Evolutionary conservation across 2,113 vertebrate species (phyloP).

Genomic region (Fulmarus glacialis): DNA sequence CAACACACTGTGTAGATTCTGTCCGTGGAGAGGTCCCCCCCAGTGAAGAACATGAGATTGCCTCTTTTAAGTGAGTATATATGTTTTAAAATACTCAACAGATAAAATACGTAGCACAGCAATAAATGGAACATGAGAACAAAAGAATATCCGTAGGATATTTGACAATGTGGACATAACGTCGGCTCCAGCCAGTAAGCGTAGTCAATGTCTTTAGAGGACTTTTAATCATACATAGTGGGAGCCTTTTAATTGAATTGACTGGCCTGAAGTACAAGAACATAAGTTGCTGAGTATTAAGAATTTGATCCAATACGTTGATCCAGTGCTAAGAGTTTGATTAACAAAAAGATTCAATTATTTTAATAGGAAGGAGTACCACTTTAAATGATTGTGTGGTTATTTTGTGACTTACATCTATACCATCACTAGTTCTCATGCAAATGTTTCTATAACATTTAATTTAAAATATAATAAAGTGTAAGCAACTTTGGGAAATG

Average conservation of each 20-base stretch:
- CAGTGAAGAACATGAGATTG: not conserved
- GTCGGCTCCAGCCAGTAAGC: not conserved
- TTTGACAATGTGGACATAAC: not conserved
- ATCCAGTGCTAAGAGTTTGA: not conserved
- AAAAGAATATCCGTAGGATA: not conserved
- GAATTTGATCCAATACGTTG: not conserved
- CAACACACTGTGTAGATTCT: not conserved
- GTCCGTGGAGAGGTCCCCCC: accelerated
- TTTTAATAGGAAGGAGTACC: not conserved
- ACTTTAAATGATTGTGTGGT: not conserved
- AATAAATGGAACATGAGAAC: not conserved
- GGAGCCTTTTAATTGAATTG: not conserved
- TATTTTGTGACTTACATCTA: not conserved
- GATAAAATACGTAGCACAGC: not conserved
- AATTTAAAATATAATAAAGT: not conserved
- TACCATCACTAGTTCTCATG: not conserved
- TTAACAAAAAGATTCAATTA: not conserved
- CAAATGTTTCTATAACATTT: not conserved
- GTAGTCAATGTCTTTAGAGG: not conserved
- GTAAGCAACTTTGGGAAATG: not conserved
- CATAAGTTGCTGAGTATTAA: not conserved
- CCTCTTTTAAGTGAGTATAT: not conserved
- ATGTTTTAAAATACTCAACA: not conserved
- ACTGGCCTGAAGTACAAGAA: not conserved
- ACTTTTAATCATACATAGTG: not conserved